Base-by-base conservation (phyloP, 2,797 vertebrate species). In the Microctenopoma lineatum region DNA sequence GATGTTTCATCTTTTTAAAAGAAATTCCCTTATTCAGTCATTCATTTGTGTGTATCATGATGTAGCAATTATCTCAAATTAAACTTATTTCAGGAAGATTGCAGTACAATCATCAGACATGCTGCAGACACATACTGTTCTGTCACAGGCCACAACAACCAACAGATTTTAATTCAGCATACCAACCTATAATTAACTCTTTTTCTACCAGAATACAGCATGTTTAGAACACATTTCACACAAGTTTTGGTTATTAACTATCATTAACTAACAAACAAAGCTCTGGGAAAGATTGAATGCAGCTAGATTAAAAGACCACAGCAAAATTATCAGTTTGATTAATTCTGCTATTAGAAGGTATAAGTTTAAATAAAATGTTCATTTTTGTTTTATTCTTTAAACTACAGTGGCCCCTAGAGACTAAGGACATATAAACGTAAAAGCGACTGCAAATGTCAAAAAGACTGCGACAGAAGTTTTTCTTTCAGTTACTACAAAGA, bases 1-100 rank as follows among this genome's bases (percentile, higher is more conserved):
- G 18, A 52, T 66, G n/a, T 51, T 63, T 57, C 11, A 32, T 41
- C 8, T 18, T 63, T 70, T 71, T 48, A 4, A 16, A 51, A 59
- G 7, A 34, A 57, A 60, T 56, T 41, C 4, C 45, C 68, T 34
- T 51, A 42, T 47, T 62, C 41, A 65, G 15, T 48, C 39, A 57
- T 57, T 69, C 18, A 16, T 38, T 48, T 27, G 18, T 51, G 52
- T 56, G 34, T 29, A 51, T 27, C 29, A 16, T 51, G 32, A 55
- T 2, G 65, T 34, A 48, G 11, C 34, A 48, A 26, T 29, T 14
- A 29, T 25, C n/a, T 59, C 41, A 60, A 29, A 11, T 0, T 39
- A n/a, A 66, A 42, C 3, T 34, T 27, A 66, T 46, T 75, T 52
- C 25, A 53, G 59, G 21, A 2, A 45, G 44, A 38, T 27, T 47